Evolutionary conservation across 1,140 invertebrate species (phyloP), one percentile per base, ranked within the genome.

Genomic region (Ooceraea biroi): DNA sequence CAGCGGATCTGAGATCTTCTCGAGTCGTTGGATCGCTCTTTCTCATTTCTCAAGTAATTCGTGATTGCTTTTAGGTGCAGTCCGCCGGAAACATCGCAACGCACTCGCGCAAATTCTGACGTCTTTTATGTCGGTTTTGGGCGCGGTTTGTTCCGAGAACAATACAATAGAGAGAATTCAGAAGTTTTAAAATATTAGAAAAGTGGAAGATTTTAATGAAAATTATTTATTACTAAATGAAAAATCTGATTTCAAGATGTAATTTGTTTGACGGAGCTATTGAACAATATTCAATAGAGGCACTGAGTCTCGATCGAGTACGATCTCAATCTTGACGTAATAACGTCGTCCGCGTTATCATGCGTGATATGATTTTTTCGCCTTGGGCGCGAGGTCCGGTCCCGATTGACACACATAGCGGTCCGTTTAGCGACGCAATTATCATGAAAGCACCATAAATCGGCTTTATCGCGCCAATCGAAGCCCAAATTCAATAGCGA

Each of bases 401-500:
- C 19, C 50, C 60, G 61, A 63, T 63, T 50, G 58, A 17, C 58
- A 66, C 60, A 52, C 44, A 65, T 76, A 50, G 27, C 58, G 25
- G 30, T 65, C 7, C 25, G 14, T 61, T 74, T 74, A 60, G 14
- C 41, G 55, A 48, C 11, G 58, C 27, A 66, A 77, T 77, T 65
- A 66, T 77, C 41, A 52, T 27, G 46, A 50, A 8, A 52, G 27
- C n/a, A 11, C 30, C 46, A 27, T 77, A 65, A 85, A 85, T 85
- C 77, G 73, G 25, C 52, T 44, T 68, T 73, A 68, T 73, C 60
- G 19, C 12, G 10, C 30, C 14, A 22, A 73, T n/a, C 71, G 22
- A 73, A 66, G 50, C 19, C 22, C 52, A 68, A 61, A 68, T 22
- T 60, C 74, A 80, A 80, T 71, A 60, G 74, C 50, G 41, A 68